phyloP scores from a whole-genome alignment of 2,113 vertebrate genomes.

The Indicator indicator region DNA sequence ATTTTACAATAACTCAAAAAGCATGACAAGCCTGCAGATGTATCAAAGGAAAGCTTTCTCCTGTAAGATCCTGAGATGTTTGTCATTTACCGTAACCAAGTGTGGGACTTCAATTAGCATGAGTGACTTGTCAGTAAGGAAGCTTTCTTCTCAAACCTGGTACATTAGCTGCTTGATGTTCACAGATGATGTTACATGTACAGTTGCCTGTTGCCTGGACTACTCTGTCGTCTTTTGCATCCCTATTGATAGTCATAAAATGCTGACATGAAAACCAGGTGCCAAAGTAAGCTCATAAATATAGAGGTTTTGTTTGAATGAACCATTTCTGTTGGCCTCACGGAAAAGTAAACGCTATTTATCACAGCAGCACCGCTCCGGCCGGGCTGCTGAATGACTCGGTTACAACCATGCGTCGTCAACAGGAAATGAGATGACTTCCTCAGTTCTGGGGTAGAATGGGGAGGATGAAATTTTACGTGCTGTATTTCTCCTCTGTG shows the following conservation, averaged over 20 bases:
- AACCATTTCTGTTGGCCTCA: neutral
- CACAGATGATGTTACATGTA: neutral
- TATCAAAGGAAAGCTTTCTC: constrained; percentile 32
- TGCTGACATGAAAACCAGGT: constrained; percentile 2
- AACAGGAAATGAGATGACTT: neutral
- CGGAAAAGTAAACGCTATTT: neutral
- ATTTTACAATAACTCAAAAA: constrained; percentile 19
- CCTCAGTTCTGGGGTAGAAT: neutral
- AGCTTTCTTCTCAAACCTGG: constrained; percentile 58
- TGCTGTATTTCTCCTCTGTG: neutral
- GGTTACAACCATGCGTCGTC: neutral
- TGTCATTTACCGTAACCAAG: constrained; percentile 51
- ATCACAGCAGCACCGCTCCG: neutral
- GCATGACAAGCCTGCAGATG: neutral
- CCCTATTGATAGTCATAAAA: neutral
- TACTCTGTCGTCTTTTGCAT: constrained; percentile 1
- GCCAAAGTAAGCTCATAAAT: constrained; percentile 18
- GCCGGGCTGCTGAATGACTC: neutral
- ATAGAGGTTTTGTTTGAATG: constrained; percentile 9
- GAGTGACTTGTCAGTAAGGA: constrained; percentile 52
- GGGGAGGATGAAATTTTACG: neutral
- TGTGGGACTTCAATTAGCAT: constrained; percentile 34
- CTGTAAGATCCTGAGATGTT: neutral
- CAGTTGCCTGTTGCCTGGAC: constrained; percentile 36
- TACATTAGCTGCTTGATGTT: constrained; percentile 40